These are phyloP conservation scores for Dryobates pubescens DNA, from an alignment of 2,797 vertebrate genomes.

Conservation along the genomic window DNA sequence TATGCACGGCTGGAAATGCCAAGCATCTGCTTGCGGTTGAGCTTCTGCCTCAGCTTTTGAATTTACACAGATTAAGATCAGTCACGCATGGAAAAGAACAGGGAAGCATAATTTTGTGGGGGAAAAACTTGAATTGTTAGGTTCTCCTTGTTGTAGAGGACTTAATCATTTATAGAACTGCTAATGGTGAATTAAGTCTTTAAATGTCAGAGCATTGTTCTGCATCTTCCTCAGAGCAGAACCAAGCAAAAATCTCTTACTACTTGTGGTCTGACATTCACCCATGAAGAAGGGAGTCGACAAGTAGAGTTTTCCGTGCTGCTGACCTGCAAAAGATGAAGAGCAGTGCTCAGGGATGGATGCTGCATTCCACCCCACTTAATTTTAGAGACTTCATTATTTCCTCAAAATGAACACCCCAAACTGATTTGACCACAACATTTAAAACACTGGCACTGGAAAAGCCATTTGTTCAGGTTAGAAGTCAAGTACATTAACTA, in stretches of 20 bases:
- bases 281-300: not conserved
- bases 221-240: not conserved
- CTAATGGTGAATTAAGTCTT: constrained; percentile 26
- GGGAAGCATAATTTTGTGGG: not conserved
- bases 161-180: constrained; percentile 4
- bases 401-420: not conserved
- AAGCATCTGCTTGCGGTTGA: not conserved
- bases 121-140: not conserved
- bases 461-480: not conserved
- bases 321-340: not conserved
- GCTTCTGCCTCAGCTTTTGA: not conserved
- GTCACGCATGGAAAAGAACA: not conserved
- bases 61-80: not conserved
- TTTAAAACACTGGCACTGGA: not conserved
- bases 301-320: not conserved
- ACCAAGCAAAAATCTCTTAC: not conserved
- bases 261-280: not conserved
- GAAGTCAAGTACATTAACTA: not conserved
- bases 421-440: not conserved
- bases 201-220: constrained; percentile 17
- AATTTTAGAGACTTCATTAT: not conserved
- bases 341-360: not conserved
- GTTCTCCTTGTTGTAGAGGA: not conserved
- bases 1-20: constrained; percentile 36
- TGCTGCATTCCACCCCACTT: not conserved